Percentiles rank a stretch among this genome's conserved stretches.
phyloP scores from a whole-genome alignment of 2,797 vertebrate species.

The Anguilla pacifica region DNA sequence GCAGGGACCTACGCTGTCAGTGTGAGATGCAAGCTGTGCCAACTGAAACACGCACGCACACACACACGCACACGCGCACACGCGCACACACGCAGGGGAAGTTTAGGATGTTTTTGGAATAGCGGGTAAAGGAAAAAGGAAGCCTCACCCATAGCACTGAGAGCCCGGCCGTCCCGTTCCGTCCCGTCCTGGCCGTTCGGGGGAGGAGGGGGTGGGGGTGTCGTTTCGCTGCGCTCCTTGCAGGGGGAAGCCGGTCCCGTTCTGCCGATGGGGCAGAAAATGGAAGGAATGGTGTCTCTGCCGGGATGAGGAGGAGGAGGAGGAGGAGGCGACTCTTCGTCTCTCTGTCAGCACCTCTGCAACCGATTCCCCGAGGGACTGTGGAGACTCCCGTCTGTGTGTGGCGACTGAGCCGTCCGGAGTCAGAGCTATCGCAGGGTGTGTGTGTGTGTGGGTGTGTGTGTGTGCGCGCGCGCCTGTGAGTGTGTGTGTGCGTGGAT shows the following conservation, averaged over 20 bases:
- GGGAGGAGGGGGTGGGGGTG: not conserved
- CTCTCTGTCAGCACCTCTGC: slow-evolving; percentile 3
- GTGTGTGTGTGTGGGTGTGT: slow-evolving; percentile 8
- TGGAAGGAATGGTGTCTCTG: not conserved
- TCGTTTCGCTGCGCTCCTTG: not conserved
- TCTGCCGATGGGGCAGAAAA: not conserved
- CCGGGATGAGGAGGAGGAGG: not conserved
- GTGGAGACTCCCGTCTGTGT: not conserved
- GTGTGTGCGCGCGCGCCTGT: not conserved
- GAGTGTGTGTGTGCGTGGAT: slow-evolving; percentile 12
- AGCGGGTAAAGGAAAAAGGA: not conserved
- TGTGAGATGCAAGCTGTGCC: not conserved
- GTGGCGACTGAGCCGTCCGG: not conserved
- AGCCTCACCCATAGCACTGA: not conserved
- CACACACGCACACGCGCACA: too few species aligned
- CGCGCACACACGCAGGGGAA: too few species aligned
- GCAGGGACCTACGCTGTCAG: not conserved
- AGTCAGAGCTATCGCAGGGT: not conserved
- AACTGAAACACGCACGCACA: too few species aligned
- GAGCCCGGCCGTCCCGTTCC: not conserved
- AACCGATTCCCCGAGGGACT: not conserved
- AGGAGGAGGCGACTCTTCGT: not conserved
- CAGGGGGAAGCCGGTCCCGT: not conserved
- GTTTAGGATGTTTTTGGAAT: not conserved
- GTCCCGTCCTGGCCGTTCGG: not conserved